Evolutionary conservation across 2,113 vertebrate species (phyloP).

Genomic region (Lota lota): DNA sequence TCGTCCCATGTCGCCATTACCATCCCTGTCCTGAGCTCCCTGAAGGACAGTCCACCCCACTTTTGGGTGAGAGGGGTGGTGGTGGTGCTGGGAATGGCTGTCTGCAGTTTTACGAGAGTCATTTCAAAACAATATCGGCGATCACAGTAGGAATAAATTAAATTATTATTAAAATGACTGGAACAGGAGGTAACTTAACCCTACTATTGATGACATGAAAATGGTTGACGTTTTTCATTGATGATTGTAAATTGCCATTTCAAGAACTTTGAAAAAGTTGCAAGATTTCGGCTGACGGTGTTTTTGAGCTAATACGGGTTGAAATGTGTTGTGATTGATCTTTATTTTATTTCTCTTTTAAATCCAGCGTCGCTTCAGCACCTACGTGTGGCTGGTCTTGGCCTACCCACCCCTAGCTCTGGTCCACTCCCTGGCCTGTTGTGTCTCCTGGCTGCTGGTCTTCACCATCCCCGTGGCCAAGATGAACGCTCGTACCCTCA

Average conservation of each 20-base stretch:
- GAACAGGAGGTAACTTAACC: no score
- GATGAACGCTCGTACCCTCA: constrained; percentile 65
- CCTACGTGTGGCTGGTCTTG: constrained; percentile 69
- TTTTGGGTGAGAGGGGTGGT: constrained; percentile 40
- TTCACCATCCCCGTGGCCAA: constrained; percentile 79
- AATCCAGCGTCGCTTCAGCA: constrained; percentile 56
- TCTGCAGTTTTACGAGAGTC: no score
- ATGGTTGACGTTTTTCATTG: no score
- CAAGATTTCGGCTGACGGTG: no score
- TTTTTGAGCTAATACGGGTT: no score
- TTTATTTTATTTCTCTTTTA: not conserved
- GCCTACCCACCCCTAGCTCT: constrained; percentile 70
- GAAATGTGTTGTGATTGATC: not conserved
- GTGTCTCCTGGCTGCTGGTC: constrained; percentile 76
- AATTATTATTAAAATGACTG: no score
- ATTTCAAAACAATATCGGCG: no score
- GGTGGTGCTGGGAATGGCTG: no score
- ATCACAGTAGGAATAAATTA: no score
- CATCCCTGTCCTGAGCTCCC: constrained; percentile 33
- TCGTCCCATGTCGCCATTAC: constrained; percentile 36
- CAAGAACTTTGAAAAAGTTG: no score
- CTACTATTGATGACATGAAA: no score
- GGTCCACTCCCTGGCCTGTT: constrained; percentile 72
- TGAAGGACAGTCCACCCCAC: constrained; percentile 9
- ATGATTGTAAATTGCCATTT: no score